These are phyloP conservation scores for Megalurothrips usitatus DNA, from an alignment of 2,888 invertebrate species.

Conservation along the genomic window DNA sequence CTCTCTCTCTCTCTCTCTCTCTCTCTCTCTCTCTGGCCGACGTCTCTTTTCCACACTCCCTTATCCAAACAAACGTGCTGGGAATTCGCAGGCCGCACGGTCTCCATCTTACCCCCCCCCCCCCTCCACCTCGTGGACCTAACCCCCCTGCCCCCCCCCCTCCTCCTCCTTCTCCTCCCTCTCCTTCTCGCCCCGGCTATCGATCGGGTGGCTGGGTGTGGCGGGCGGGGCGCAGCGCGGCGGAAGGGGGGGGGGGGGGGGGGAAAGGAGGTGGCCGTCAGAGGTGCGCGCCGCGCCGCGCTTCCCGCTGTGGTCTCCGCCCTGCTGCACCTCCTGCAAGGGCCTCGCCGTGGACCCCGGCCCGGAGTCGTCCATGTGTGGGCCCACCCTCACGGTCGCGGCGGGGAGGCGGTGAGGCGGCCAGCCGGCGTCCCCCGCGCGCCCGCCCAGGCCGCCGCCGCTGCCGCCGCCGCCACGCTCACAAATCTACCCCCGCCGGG, in stretches of 20 bases:
- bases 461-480: background rate
- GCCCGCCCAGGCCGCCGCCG: too few relatives aligned
- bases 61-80: slow-evolving; percentile 3
- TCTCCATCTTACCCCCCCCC: background rate
- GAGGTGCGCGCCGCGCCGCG: background rate
- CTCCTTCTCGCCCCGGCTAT: background rate
- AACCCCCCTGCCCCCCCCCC: background rate
- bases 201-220: slow-evolving; percentile 3
- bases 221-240: background rate
- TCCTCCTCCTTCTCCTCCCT: background rate
- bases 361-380: background rate
- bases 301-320: background rate
- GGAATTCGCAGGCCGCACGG: background rate
- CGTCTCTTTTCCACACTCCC: background rate
- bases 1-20: background rate
- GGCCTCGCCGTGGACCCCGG: too few relatives aligned
- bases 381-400: background rate
- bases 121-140: background rate
- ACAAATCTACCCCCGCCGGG: background rate
- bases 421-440: background rate
- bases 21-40: background rate
- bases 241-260: background rate
- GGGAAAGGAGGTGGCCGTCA: background rate
- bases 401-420: background rate
- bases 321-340: too few relatives aligned